Base-by-base conservation (phyloP, 1,140 invertebrate species). In the Sitophilus oryzae region DNA sequence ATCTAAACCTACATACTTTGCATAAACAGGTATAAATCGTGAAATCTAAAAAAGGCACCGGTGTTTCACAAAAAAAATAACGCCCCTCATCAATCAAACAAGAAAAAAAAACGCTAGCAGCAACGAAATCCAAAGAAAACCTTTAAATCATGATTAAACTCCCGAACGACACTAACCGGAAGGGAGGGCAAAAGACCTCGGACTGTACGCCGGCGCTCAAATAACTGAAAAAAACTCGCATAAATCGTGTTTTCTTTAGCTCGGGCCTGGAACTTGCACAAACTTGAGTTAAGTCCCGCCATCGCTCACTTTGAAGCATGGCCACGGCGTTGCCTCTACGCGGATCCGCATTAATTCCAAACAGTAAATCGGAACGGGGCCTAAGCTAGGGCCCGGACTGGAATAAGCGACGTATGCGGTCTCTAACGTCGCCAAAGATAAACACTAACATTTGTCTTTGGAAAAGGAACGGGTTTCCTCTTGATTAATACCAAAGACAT, bases 271-370 rank as follows among this genome's bases (percentile, higher is more conserved):
- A 66, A 68, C 60, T 66, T 67, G 62, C 64, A 66, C 65, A 66
- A 70, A 70, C 66, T 70, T 68, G 63, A 62, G 59, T 65, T 68
- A 71, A 71, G 69, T 68, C 69, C 63, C 61, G 60, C 64, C 66
- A 67, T 68, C 65, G 63, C 66, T 69, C 69, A 69, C 64, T 61
- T 67, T 71, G 66, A 71, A 65, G 63, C 59, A 71, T 69, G 66
- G 65, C 66, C 50, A 11, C 25, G n/a, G n/a, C n/a, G n/a, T n/a
- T n/a, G 65, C 58, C 57, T 61, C 59, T 61, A 58, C 65, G 64
- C 66, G 66, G 66, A 61, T 64, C 61, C 65, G 65, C 67, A 71
- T 68, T 69, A 69, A 68, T 68, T 59, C 59, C 43, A 58, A 55
- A 52, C 43, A 54, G 52, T 58, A 61, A 64, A 61, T 60, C 57